Base-by-base conservation (phyloP, 2,888 invertebrate genomes). In the Kryphioiulus occultus region DNA sequence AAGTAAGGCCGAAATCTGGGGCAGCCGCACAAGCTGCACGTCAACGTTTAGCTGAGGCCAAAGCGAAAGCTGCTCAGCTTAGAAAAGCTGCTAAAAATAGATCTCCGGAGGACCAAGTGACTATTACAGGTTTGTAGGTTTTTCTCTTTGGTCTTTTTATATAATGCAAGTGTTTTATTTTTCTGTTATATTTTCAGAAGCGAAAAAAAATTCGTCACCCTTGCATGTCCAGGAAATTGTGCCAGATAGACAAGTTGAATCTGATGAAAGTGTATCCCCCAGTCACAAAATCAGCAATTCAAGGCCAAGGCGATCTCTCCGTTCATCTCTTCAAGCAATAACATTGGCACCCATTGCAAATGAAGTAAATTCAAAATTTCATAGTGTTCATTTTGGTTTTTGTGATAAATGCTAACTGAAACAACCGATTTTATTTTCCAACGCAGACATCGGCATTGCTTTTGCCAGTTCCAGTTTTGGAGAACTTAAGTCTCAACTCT, bases 51-150 rank as follows among this genome's bases (percentile, higher is more conserved):
- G 86, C 86, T 7, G 84, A 83, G 15, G 32, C 39, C 1, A 83
- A 83, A 83, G 84, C 84, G 0, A 83, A 83, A 83, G 84, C 84
- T 19, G 84, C 84, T n/a, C 53, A 59, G n/a, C 53, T 59, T 7
- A 59, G 53, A 59, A 59, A 59, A 59, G 53, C 53, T 4, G 53
- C 53, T 17, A 59, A n/a, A n/a, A 59, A 59, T n/a, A 7, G 3
- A n/a, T 19, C n/a, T 19, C 19, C 53, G n/a, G n/a, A 59, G 3
- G n/a, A 59, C 53, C 19, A 59, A 59, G n/a, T n/a, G 3, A n/a
- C n/a, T n/a, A 7, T 59, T n/a, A 4, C 15, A 15, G 47, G 53
- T 59, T 7, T n/a, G 53, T 59, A 7, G 53, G 53, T 59, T 17
- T n/a, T 59, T n/a, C n/a, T 17, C 53, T n/a, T n/a, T n/a, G n/a